Evolutionary conservation across 2,113 vertebrate genomes (phyloP), one percentile per base, ranked within the genome.

Genomic region (Sander lucioperca): DNA sequence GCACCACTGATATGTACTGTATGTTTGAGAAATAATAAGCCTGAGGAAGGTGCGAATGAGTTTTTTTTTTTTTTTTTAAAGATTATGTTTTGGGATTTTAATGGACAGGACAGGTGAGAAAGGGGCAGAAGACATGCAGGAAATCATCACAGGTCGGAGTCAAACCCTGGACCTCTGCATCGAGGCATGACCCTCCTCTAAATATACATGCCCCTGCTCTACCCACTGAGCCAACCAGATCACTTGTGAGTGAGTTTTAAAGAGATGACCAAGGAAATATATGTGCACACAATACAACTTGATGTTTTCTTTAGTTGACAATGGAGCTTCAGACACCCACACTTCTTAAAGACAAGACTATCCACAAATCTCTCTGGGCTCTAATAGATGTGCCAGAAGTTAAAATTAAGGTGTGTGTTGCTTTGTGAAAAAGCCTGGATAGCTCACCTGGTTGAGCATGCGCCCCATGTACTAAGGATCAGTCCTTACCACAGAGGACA

Each of bases 391-490:
- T 62, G 75, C 30, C 53, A 75, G 27, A 56, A 54, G 63, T 50
- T n/a, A 21, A 63, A 65, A 19, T 45, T 10, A n/a, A 63, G 6
- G 30, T 76, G 7, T 66, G 16, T 25, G 58, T 53, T 80, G 62
- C 86, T 84, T 74, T 30, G 21, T 27, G 16, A 58, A 74, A 54
- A 33, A 61, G 7, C 36, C 36, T 39, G 36, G 36, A 39, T 9
- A 39, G 36, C 7, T 39, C 36, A 39, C 36, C 36, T 39, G 36
- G 36, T 39, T 39, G 36, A 39, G 1, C 7, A 7, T 39, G 36
- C 36, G 36, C n/a, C 36, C 36, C 36, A 39, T 39, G 36, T 39
- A 39, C 1, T 39, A 9, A 8, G 36, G 36, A 39, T 39, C 0
- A 39, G 36, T 39, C 36, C 36, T 39, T 39, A 8, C 33, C 1